Evolutionary conservation across 2,888 invertebrate genomes (phyloP).

Genomic region (Morinoia aosen): DNA sequence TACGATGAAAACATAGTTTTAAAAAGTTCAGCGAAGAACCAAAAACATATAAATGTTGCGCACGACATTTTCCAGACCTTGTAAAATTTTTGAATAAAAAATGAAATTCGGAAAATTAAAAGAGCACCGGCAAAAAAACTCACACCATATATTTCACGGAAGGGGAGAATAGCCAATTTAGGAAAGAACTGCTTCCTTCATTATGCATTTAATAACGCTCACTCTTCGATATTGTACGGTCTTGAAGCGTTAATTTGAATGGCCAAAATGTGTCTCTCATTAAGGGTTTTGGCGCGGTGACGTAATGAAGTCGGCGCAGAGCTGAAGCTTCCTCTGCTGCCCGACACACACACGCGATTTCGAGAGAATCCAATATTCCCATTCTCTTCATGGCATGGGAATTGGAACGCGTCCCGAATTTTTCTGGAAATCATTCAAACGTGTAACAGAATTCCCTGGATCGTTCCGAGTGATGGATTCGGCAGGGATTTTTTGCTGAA

Average conservation of each 20-base stretch:
- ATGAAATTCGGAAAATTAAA: background rate
- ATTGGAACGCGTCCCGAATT: background rate
- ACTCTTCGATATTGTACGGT: background rate
- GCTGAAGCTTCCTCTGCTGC: background rate
- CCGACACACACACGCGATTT: background rate
- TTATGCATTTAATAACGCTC: background rate
- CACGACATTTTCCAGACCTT: background rate
- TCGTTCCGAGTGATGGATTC: background rate
- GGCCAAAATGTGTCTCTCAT: background rate
- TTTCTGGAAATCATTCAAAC: background rate
- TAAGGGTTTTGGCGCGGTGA: background rate
- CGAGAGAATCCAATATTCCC: background rate
- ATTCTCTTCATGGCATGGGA: background rate
- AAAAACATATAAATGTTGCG: background rate
- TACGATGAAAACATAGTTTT: background rate
- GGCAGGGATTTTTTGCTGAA: background rate
- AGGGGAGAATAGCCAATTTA: background rate
- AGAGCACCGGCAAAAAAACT: background rate
- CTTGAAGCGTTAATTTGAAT: background rate
- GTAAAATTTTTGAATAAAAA: background rate
- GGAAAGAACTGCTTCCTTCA: background rate
- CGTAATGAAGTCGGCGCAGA: background rate
- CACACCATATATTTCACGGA: background rate
- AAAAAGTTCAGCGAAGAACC: background rate
- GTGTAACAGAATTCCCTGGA: background rate